Evolutionary conservation across 1,140 invertebrate genomes (phyloP), one percentile per base, ranked within the genome.

Genomic region (Hormaphis cornu): DNA sequence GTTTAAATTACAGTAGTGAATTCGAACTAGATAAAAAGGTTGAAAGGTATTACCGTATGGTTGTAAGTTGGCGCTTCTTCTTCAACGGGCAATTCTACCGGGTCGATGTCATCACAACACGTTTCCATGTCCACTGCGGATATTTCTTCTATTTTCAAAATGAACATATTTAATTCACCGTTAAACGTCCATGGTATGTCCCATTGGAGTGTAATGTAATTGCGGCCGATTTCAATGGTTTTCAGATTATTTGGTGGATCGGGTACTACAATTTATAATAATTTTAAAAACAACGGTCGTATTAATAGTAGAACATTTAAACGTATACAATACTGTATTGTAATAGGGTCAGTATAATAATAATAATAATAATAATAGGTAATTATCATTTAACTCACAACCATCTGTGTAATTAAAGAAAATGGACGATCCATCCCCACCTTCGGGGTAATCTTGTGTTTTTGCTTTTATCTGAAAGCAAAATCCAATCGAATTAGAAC

Each of bases 171-270:
- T 10, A 59, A n/a, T 40, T 24, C 16, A 10, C 56, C 37, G 6
- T 59, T 59, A 20, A 59, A 59, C 24, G n/a, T 26, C 22, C 35
- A 59, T n/a, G 56, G 56, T 26, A 59, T 59, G 18, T 59, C 56
- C 56, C 56, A 59, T 26, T 59, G 33, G 10, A 59, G 22, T 16
- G 1, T 26, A 16, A 59, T n/a, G 2, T 1, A n/a, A 4, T 28
- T 59, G 5, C 9, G 10, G 16, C 56, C 35, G 9, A 59, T 18
- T 2, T 26, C 33, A n/a, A 18, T 42, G 12, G 30, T n/a, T 42
- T 42, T 42, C 1, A 26, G 2, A 26, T 59, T 59, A 1, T 12
- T 18, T 16, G 56, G 56, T 42, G 14, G 12, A 42, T 59, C 56
- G 7, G 56, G 56, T 4, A 18, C 56, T 59, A 26, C n/a, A 33